These are phyloP conservation scores for Melipona quadrifasciata DNA, from an alignment of 1,140 invertebrate genomes.

Conservation along the genomic window DNA sequence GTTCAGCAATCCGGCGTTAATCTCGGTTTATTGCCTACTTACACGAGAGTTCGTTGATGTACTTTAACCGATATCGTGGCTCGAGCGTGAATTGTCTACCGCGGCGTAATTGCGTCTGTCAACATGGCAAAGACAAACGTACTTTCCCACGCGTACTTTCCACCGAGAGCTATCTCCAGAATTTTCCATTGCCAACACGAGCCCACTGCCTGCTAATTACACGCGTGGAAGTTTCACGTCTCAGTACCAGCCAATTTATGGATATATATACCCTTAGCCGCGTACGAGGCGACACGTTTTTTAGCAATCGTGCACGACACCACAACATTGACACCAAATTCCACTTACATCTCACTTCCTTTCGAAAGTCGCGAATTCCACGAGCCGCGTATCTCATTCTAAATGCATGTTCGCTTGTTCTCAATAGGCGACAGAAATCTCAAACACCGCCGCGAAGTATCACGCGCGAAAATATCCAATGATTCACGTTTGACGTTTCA, in stretches of 20 bases:
- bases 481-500: neutral
- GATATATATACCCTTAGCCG: neutral
- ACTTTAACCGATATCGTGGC: neutral
- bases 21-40: neutral
- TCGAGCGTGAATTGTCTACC: neutral
- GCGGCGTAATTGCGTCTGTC: slow-evolving; percentile 11
- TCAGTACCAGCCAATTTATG: slow-evolving; percentile 8
- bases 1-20: neutral
- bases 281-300: slow-evolving; percentile 10
- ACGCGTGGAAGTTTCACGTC: slow-evolving; percentile 12
- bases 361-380: slow-evolving; percentile 54
- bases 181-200: neutral
- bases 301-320: slow-evolving; percentile 14
- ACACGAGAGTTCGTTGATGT: no score
- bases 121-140: slow-evolving; percentile 1
- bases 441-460: neutral
- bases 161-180: neutral
- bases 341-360: slow-evolving; percentile 47
- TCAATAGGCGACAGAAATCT: slow-evolving; percentile 28
- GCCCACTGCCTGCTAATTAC: neutral
- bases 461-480: neutral
- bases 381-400: slow-evolving; percentile 26
- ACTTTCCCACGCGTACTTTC: slow-evolving; percentile 13
- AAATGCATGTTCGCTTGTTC: slow-evolving; percentile 4
- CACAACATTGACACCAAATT: slow-evolving; percentile 65